Evolutionary conservation across 35 echinoderm and acorn worm species (phyloP).

Genomic region (Holothuria glaberrima): DNA sequence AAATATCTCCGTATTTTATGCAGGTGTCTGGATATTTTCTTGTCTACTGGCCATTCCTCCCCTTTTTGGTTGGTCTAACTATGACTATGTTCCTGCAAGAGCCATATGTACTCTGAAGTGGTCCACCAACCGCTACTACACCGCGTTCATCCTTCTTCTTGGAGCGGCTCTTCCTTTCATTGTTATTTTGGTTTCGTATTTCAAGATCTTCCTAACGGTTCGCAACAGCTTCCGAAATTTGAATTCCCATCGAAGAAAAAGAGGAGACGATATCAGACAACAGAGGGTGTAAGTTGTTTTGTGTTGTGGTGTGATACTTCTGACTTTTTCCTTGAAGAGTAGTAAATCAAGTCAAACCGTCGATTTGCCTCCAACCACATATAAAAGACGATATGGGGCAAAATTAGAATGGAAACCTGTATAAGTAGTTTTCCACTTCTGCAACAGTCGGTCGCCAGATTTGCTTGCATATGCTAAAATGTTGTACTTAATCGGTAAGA

Average conservation of each 20-base stretch:
- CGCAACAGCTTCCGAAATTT: conserved; percentile 75
- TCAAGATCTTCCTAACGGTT: conserved; percentile 75
- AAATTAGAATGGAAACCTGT: too few species aligned
- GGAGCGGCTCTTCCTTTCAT: conserved; percentile 77
- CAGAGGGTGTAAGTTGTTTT: conserved; percentile 11
- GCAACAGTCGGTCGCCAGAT: too few species aligned
- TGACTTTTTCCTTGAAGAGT: too few species aligned
- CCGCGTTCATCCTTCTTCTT: conserved; percentile 75
- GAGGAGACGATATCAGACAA: neutral
- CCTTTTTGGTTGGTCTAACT: conserved; percentile 84
- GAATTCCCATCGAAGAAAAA: conserved; percentile 53
- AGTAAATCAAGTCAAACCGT: too few species aligned
- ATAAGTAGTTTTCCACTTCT: too few species aligned
- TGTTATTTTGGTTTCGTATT: conserved; percentile 75
- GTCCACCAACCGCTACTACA: conserved; percentile 89
- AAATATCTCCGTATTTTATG: neutral
- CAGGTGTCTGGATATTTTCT: conserved; percentile 86
- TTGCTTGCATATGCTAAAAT: too few species aligned
- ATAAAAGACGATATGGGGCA: too few species aligned
- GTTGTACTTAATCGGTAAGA: too few species aligned
- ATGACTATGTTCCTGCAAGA: conserved; percentile 67
- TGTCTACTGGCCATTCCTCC: conserved; percentile 73
- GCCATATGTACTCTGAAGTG: conserved; percentile 87
- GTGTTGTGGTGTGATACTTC: too few species aligned
- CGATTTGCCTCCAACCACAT: too few species aligned